Percentiles rank a stretch among this genome's conserved stretches.
phyloP scores from a whole-genome alignment of 2,888 invertebrate genomes.

The Drosophila acutilabella region DNA sequence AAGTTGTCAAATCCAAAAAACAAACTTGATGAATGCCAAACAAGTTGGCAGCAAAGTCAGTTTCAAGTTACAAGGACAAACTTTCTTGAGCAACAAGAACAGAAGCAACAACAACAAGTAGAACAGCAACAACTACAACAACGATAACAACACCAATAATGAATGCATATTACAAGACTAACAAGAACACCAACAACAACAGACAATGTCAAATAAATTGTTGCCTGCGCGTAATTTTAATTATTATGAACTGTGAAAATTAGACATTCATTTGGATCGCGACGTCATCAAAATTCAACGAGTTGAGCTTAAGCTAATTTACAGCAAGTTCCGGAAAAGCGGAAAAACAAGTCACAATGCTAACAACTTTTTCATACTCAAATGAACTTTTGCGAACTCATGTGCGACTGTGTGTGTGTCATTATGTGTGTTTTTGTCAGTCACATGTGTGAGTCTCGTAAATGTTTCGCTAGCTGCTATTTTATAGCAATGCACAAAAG shows the following conservation, averaged over 20 bases:
- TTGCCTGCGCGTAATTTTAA: slow-evolving; percentile 69
- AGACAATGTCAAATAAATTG: slow-evolving; percentile 63
- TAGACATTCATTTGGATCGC: slow-evolving; percentile 65
- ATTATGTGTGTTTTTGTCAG: slow-evolving; percentile 13
- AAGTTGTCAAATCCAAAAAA: slow-evolving; percentile 46
- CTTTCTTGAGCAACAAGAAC: slow-evolving; percentile 51
- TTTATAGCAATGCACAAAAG: slow-evolving; percentile 21
- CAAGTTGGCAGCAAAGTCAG: slow-evolving; percentile 67
- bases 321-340: slow-evolving; percentile 13
- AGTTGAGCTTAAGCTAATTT: slow-evolving; percentile 47
- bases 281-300: slow-evolving; percentile 12
- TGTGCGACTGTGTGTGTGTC: slow-evolving; percentile 21
- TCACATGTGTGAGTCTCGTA: slow-evolving; percentile 41
- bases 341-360: slow-evolving; percentile 41
- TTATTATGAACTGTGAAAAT: slow-evolving; percentile 76
- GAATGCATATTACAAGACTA: slow-evolving; percentile 63
- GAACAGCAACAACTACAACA: slow-evolving; percentile 31
- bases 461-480: slow-evolving; percentile 28
- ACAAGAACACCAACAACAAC: slow-evolving; percentile 28
- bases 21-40: slow-evolving; percentile 74
- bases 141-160: slow-evolving; percentile 54
- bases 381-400: slow-evolving; percentile 65
- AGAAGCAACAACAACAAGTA: slow-evolving; percentile 33
- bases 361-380: slow-evolving; percentile 53
- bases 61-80: slow-evolving; percentile 63